Evolutionary conservation across 2,888 invertebrate species (phyloP), one percentile per base, ranked within the genome.

Genomic region (Steinernema carpocapsae): DNA sequence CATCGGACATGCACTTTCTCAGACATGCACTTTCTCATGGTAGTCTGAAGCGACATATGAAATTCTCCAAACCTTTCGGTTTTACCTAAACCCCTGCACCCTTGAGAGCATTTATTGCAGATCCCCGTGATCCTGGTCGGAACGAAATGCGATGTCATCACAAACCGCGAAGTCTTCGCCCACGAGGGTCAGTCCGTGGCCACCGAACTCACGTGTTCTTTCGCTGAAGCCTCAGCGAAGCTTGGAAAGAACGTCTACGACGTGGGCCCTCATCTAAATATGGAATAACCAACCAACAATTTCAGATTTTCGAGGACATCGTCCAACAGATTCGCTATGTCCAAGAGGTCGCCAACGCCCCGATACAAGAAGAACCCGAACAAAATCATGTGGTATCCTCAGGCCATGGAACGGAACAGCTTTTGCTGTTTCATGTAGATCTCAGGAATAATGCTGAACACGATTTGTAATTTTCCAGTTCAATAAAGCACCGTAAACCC

Each of bases 391-490:
- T 64, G 64, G 64, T 64, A 64, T 26, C 64, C 64, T 10, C 64
- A 64, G 32, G 24, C 64, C 1, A 22, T 64, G 7, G 64, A 64
- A n/a, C 22, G 64, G 32, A 64, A 64, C 64, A 64, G 26, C 14
- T 26, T 64, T 29, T 64, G 64, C 29, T 64, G 64, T 64, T 64
- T 64, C 64, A 64, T 64, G 64, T 64, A 48, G 64, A 64, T 64
- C 64, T 64, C 64, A 64, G 6, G 7, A 17, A 14, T 14, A 14
- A 7, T 4, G 17, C 19, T 48, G 17, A 7, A 7, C 48, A 48
- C 48, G 19, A 48, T 7, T 14, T 37, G 37, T 37, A 37, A 6
- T 37, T 37, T 37, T 3, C 10, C 4, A 3, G 37, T 10, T 37
- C 37, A 37, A 37, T 37, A 37, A 37, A 37, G 4, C 37, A 37